Conservation (phyloP, 2,888 invertebrate species). For the Eurois occulta region DNA sequence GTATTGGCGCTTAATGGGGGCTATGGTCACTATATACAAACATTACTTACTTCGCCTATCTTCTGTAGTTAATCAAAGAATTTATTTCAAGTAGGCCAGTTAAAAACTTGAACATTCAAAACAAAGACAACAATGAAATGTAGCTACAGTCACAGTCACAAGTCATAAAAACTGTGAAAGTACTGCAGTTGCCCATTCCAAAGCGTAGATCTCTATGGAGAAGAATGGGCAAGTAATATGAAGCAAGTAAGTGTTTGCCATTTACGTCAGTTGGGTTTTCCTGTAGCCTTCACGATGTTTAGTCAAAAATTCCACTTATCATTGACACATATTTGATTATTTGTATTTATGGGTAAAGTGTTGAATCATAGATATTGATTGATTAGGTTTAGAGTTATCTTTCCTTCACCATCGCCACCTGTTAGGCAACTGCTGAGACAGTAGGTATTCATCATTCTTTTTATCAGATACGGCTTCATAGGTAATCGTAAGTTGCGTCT, state of each 20-base stretch:
- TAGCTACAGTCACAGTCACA: no score
- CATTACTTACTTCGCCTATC: conserved; percentile 3
- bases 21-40: conserved; percentile 8
- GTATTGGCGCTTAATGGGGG: conserved; percentile 18
- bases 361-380: conserved; percentile 49
- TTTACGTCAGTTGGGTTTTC: conserved; percentile 38
- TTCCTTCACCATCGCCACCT: not conserved
- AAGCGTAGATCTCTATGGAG: no score
- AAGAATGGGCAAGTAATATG: no score
- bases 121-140: no score
- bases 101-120: no score
- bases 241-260: no score
- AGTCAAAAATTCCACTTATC: conserved; percentile 32
- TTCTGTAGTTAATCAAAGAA: not conserved
- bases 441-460: not conserved
- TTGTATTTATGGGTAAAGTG: conserved; percentile 24
- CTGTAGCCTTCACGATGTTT: conserved; percentile 41
- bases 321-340: conserved; percentile 51
- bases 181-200: no score
- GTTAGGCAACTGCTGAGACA: not conserved
- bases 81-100: no score
- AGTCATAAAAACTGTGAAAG: no score
- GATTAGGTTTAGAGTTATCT: conserved; percentile 7
- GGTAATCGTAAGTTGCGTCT: conserved; percentile 7
- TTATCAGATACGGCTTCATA: conserved; percentile 34